Evolutionary conservation across 2,888 invertebrate genomes (phyloP).

Genomic region (Seira sanloemensis): DNA sequence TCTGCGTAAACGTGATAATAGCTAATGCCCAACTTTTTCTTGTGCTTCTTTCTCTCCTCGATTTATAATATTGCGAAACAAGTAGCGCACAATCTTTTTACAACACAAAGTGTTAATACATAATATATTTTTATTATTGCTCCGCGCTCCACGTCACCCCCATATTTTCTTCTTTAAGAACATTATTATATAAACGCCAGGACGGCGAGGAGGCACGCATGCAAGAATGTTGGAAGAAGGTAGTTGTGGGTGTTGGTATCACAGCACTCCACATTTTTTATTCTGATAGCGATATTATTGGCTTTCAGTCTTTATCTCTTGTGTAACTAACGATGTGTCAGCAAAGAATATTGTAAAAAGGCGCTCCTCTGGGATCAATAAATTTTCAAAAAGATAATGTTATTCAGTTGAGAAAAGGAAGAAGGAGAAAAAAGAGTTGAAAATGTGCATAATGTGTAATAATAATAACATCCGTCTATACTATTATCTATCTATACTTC

Average conservation of each 20-base stretch:
- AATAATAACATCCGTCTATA: constrained; percentile 27
- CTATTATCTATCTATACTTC: constrained; percentile 2
- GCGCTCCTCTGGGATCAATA: constrained; percentile 56
- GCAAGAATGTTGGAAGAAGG: too few relatives aligned
- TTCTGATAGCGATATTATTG: constrained; percentile 29
- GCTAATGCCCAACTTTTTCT: not conserved
- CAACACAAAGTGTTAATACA: constrained; percentile 52
- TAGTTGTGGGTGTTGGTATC: not conserved
- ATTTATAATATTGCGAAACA: not conserved
- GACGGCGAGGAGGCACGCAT: too few relatives aligned
- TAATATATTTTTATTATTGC: constrained; percentile 42
- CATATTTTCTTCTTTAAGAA: constrained; percentile 13
- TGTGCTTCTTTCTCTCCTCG: not conserved
- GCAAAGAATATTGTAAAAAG: constrained; percentile 53
- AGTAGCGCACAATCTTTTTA: constrained; percentile 29
- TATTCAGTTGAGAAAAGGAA: constrained; percentile 17
- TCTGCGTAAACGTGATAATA: not conserved
- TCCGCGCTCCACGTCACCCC: constrained; percentile 8
- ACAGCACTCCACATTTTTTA: not conserved
- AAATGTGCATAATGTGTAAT: constrained; percentile 45
- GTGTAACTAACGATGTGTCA: constrained; percentile 61
- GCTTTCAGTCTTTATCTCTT: constrained; percentile 36
- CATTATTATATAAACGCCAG: not conserved
- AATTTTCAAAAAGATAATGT: constrained; percentile 59
- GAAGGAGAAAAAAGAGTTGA: not conserved